phyloP scores from a whole-genome alignment of 2,113 vertebrate species.

The Catharus fuscescens region DNA sequence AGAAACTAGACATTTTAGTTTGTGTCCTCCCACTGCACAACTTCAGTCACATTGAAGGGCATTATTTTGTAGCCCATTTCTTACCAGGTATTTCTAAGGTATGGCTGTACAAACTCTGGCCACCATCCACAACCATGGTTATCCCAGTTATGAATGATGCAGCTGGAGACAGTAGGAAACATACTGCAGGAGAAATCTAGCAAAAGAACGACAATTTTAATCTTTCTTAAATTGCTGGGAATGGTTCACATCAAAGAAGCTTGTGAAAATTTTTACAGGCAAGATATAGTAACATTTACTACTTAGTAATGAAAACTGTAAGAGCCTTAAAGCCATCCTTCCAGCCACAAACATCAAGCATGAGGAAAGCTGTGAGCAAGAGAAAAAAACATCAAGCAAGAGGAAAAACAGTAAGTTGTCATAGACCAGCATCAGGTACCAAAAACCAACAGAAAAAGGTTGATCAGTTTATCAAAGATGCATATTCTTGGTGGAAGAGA shows the following conservation, averaged over 20 bases:
- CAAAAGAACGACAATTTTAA: background rate
- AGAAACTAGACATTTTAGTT: background rate
- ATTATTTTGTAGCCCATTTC: background rate
- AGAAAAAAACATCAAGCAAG: background rate
- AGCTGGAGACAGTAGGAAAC: conserved; percentile 91
- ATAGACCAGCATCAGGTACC: background rate
- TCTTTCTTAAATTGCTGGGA: background rate
- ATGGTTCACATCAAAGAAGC: background rate
- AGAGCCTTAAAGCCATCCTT: background rate
- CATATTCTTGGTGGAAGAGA: background rate
- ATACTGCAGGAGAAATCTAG: conserved; percentile 88
- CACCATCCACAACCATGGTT: conserved; percentile 86
- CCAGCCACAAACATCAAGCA: background rate
- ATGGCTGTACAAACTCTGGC: conserved; percentile 78
- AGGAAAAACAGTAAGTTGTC: background rate
- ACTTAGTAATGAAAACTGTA: background rate
- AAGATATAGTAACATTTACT: background rate
- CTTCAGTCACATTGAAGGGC: background rate
- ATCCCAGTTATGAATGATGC: conserved; percentile 90
- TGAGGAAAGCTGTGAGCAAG: no score
- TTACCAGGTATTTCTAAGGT: conserved; percentile 81
- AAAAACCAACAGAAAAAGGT: background rate
- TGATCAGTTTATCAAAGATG: background rate
- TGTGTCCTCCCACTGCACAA: background rate
- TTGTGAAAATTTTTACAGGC: background rate